Conservation (phyloP, 2,113 vertebrate genomes). For the Callospermophilus lateralis region DNA sequence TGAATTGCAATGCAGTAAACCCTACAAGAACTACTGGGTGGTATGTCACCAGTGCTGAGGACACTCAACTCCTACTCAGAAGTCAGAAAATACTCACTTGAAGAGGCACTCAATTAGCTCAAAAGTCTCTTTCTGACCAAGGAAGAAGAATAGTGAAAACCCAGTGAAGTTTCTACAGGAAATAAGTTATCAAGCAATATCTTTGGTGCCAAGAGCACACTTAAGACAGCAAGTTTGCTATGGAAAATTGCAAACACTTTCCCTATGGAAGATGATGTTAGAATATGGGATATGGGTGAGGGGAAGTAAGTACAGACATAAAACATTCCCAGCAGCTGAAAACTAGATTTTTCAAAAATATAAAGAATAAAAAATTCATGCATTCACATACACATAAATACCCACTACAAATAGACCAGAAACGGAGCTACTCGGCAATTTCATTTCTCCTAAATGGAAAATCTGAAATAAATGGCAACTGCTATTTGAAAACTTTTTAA, state of each 20-base stretch:
- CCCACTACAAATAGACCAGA: background rate
- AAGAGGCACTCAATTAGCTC: background rate
- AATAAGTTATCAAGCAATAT: constrained; percentile 22
- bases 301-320: background rate
- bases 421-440: background rate
- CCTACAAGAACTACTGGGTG: too few species aligned
- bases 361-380: constrained; percentile 6
- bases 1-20: fast-evolving
- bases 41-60: background rate
- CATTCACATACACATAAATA: constrained; percentile 6
- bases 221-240: background rate
- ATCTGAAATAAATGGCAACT: constrained; percentile 26
- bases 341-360: constrained; percentile 4
- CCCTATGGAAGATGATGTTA: background rate
- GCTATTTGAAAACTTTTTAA: constrained; percentile 65
- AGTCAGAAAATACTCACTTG: background rate
- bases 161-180: background rate
- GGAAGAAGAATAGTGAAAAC: background rate
- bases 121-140: background rate
- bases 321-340: background rate
- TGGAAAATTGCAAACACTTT: constrained; percentile 50
- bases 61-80: background rate
- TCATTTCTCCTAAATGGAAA: constrained; percentile 72
- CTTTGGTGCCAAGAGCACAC: constrained; percentile 26
- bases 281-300: background rate